A percentile compares a stretch with the other conserved stretches of the same genome.
Conservation (phyloP, 2,797 vertebrate species). For the Neomorphus geoffroyi region DNA sequence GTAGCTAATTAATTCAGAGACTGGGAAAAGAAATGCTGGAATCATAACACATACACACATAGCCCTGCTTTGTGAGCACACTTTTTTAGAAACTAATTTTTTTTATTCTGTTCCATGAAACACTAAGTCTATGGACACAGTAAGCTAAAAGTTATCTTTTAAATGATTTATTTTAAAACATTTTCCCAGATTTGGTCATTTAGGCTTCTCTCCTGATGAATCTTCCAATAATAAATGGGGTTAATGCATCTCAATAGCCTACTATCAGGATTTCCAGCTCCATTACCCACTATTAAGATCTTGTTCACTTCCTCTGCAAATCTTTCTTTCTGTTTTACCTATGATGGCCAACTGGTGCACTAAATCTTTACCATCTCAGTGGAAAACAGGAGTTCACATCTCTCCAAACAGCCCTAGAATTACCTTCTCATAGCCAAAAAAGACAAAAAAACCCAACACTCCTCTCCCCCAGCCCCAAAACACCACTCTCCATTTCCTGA, state of each 20-base stretch:
- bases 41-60: constrained; percentile 60
- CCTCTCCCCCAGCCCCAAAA: background rate
- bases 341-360: background rate
- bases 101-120: constrained; percentile 15
- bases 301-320: constrained; percentile 13
- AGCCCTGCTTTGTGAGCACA: constrained; percentile 10
- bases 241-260: constrained; percentile 10
- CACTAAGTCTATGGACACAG: constrained; percentile 22
- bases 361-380: background rate
- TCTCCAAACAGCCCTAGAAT: background rate
- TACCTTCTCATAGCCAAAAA: background rate
- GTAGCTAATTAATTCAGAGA: constrained; percentile 80
- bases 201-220: constrained; percentile 15
- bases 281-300: constrained; percentile 32
- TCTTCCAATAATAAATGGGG: constrained; percentile 29
- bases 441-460: background rate
- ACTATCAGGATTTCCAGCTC: constrained; percentile 19
- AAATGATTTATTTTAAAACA: constrained; percentile 20
- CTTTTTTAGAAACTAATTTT: background rate
- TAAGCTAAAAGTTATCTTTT: constrained; percentile 37
- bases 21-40: constrained; percentile 21
- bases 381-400: background rate
- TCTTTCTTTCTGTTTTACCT: constrained; percentile 19
- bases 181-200: constrained; percentile 24
- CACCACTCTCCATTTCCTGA: background rate